Evolutionary conservation across 2,113 vertebrate species (phyloP).

Genomic region (Vanacampus margaritifer): DNA sequence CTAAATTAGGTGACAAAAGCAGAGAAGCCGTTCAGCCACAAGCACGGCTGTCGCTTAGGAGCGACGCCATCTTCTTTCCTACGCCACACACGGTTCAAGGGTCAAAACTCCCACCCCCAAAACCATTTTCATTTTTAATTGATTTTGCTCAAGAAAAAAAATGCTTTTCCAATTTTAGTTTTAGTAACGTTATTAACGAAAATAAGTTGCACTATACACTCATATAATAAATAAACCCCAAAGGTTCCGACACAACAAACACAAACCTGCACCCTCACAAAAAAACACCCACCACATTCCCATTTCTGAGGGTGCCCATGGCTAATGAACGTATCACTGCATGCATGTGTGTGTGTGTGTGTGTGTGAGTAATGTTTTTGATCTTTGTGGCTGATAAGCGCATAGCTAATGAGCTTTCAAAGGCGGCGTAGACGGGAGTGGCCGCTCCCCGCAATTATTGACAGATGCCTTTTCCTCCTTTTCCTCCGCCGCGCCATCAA

Average conservation of each 20-base stretch:
- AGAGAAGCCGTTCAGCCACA: no score
- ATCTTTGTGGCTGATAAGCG: slow-evolving; percentile 99
- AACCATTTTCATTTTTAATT: no score
- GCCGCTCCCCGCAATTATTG: slow-evolving; percentile 99
- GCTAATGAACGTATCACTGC: slow-evolving; percentile 99
- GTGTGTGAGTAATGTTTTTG: slow-evolving; percentile 99
- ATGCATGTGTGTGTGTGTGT: slow-evolving; percentile 99
- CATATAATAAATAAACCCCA: no score
- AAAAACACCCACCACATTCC: background rate
- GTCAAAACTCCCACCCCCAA: no score
- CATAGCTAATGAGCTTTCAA: slow-evolving; percentile 99
- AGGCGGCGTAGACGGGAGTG: slow-evolving; percentile 92
- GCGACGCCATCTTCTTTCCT: no score
- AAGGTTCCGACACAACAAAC: background rate
- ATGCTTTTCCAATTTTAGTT: no score
- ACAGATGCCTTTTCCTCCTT: slow-evolving; percentile 97
- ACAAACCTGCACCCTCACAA: background rate
- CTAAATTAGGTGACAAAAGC: no score
- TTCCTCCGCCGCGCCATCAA: slow-evolving; percentile 98
- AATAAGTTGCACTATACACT: no score
- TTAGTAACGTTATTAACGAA: no score
- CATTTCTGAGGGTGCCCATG: slow-evolving; percentile 82
- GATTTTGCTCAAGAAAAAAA: no score
- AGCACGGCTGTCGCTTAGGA: no score
- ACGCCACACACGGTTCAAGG: no score